These are phyloP conservation scores for Cyphomyrus plagiostoma DNA, from an alignment of 2,113 vertebrate genomes.

Conservation along the genomic window DNA sequence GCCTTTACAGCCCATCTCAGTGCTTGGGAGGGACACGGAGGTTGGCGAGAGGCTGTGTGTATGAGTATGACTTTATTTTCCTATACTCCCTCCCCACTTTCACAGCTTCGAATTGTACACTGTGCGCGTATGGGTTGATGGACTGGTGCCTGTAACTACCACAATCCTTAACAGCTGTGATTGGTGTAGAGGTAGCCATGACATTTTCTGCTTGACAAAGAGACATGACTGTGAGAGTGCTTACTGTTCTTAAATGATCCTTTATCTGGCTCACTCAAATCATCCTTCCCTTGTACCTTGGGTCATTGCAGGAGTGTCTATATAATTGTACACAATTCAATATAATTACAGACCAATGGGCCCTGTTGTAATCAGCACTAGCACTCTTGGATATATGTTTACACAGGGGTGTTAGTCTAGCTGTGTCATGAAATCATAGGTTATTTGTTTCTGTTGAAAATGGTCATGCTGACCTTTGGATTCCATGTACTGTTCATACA, in stretches of 20 bases:
- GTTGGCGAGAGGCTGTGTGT: background rate
- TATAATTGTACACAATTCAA: background rate
- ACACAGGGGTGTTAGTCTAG: background rate
- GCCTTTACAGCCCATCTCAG: background rate
- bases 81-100: background rate
- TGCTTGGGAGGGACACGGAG: background rate
- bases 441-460: background rate
- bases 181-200: background rate
- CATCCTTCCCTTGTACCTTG: background rate
- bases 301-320: background rate
- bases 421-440: background rate
- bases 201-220: background rate
- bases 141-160: background rate
- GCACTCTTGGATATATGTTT: background rate
- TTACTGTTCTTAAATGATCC: background rate
- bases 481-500: background rate
- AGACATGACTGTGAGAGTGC: background rate
- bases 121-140: background rate
- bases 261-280: background rate
- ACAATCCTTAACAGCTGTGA: background rate
- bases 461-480: background rate
- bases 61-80: background rate
- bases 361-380: background rate
- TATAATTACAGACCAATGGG: background rate
- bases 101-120: background rate